phyloP scores from a whole-genome alignment of 2,113 vertebrate species.

The Trochalopteron elliotii region DNA sequence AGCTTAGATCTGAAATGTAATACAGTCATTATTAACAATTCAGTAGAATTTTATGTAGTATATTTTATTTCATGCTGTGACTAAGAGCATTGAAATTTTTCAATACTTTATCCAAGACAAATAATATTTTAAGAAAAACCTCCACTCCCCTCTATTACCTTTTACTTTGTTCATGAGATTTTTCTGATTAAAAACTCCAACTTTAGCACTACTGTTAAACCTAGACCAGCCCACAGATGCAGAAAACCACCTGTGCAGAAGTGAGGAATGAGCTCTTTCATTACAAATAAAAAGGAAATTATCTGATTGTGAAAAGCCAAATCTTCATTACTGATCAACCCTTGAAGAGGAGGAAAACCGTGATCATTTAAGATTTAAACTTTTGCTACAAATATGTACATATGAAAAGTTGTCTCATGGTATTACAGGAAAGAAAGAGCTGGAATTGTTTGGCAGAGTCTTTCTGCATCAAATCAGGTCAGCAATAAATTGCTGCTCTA shows the following conservation, averaged over 20 bases:
- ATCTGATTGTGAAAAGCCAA: not conserved
- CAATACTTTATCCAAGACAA: not conserved
- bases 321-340: not conserved
- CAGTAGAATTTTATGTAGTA: not conserved
- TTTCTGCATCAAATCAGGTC: not conserved
- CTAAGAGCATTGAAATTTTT: slow-evolving; percentile 10
- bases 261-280: not conserved
- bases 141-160: not conserved
- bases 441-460: not conserved
- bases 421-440: not conserved
- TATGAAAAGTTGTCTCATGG: not conserved
- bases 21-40: slow-evolving; percentile 14
- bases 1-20: not conserved
- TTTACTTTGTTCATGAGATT: not conserved
- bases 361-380: not conserved
- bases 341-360: not conserved
- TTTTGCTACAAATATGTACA: slow-evolving; percentile 49
- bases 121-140: not conserved
- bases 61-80: slow-evolving; percentile 76
- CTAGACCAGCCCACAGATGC: not conserved
- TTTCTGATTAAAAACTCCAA: not conserved
- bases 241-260: not conserved
- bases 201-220: not conserved
- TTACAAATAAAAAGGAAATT: not conserved
- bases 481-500: not conserved